Evolutionary conservation across 2,888 invertebrate species (phyloP).

Genomic region (Lasioglossum leucozonium): DNA sequence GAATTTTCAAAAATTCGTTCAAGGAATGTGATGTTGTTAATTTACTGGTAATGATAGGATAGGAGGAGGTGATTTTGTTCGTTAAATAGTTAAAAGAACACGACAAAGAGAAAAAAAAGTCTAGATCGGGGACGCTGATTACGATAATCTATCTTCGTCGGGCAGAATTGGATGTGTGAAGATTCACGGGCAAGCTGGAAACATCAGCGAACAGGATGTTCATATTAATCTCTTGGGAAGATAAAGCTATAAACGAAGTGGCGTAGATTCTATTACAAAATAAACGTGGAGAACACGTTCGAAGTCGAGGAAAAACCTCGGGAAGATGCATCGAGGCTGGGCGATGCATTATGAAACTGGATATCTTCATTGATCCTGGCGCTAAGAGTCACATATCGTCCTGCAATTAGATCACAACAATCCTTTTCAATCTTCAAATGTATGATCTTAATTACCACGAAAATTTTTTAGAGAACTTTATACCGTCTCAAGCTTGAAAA

Average conservation of each 20-base stretch:
- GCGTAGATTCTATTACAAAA: slow-evolving; percentile 10
- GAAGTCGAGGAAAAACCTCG: neutral
- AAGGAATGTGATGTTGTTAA: neutral
- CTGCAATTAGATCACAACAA: no score
- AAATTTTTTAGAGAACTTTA: no score
- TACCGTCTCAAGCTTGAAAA: no score
- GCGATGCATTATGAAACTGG: neutral
- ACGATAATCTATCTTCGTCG: neutral
- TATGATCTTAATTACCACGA: no score
- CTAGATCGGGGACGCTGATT: slow-evolving; percentile 1
- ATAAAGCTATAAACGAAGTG: slow-evolving; percentile 9
- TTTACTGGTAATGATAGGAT: neutral
- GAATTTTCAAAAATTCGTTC: neutral
- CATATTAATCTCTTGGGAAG: slow-evolving; percentile 4
- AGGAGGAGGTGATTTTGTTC: neutral
- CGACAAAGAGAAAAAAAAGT: neutral
- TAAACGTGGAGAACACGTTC: neutral
- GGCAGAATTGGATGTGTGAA: slow-evolving; percentile 1
- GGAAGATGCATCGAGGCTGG: neutral
- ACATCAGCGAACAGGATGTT: neutral
- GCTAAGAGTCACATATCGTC: no score
- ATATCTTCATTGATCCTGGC: neutral
- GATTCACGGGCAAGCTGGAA: slow-evolving; percentile 1
- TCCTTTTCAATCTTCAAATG: no score
- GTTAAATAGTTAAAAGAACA: neutral